Conservation (phyloP, 37 sponge, comb jelly and placozoan species). For the Axinella damicornis region DNA sequence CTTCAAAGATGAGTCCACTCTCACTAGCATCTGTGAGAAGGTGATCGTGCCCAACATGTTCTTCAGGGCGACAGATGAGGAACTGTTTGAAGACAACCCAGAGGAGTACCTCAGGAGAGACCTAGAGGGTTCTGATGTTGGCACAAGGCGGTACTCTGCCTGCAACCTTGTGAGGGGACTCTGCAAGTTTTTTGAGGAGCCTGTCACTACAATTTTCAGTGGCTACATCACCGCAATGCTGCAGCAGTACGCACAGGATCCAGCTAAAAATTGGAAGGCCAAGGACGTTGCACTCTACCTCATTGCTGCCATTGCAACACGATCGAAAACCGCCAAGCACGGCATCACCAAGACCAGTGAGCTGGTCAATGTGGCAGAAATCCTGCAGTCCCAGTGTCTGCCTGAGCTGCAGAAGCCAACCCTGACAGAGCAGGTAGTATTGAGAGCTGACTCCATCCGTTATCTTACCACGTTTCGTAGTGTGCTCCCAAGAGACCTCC, state of each 20-base stretch:
- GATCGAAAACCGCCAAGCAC: slow-evolving; percentile 89
- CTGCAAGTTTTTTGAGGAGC: slow-evolving; percentile 86
- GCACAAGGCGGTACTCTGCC: slow-evolving; percentile 96
- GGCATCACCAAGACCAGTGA: slow-evolving; percentile 94
- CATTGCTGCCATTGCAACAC: slow-evolving; percentile 91
- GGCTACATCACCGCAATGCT: slow-evolving; percentile 70
- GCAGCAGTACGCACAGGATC: slow-evolving; percentile 81
- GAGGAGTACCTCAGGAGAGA: slow-evolving; percentile 97
- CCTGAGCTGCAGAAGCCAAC: slow-evolving; percentile 80
- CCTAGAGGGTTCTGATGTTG: slow-evolving; percentile 96
- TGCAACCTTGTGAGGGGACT: slow-evolving; percentile 92
- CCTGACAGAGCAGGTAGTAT: slow-evolving; percentile 69
- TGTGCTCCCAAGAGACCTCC: slow-evolving; percentile 78
- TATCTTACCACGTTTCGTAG: slow-evolving; percentile 94
- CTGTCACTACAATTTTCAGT: slow-evolving; percentile 86
- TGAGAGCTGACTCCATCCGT: slow-evolving; percentile 91
- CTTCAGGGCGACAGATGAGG: slow-evolving; percentile 94
- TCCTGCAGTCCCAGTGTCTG: slow-evolving; percentile 83
- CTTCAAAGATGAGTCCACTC: slow-evolving; percentile 80
- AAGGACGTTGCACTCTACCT: slow-evolving; percentile 96
- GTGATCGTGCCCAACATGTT: slow-evolving; percentile 90
- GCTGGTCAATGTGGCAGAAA: slow-evolving; percentile 90
- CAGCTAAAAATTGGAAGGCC: slow-evolving; percentile 85
- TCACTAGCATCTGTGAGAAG: slow-evolving; percentile 93
- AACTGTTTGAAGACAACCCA: slow-evolving; percentile 97